phyloP scores from a whole-genome alignment of 2,888 invertebrate genomes.

The Amphipyra berbera region DNA sequence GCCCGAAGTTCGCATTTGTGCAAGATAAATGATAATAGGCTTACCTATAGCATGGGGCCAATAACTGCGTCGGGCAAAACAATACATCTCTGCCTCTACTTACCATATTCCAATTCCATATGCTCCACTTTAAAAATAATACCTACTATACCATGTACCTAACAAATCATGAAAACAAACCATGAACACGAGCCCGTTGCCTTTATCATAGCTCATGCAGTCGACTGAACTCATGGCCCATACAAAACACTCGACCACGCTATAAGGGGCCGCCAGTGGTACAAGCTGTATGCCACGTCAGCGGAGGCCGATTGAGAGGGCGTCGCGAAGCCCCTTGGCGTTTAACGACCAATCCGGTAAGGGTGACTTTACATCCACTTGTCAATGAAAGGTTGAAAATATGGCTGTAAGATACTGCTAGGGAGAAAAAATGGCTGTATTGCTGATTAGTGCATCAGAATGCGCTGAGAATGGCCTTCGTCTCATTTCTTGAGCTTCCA shows the following conservation, averaged over 20 bases:
- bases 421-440: neutral
- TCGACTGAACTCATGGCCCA: slow-evolving; percentile 37
- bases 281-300: slow-evolving; percentile 44
- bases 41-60: no score
- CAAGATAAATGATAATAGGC: no score
- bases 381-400: slow-evolving; percentile 47
- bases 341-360: slow-evolving; percentile 57
- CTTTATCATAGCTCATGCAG: slow-evolving; percentile 20
- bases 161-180: slow-evolving; percentile 1
- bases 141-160: neutral
- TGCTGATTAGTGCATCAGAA: neutral
- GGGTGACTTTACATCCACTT: slow-evolving; percentile 40
- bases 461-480: no score
- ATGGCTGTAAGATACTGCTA: slow-evolving; percentile 3
- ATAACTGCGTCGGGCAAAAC: no score
- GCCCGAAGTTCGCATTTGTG: no score
- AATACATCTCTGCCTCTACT: no score
- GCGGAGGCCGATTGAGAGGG: slow-evolving; percentile 62
- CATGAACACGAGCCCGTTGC: slow-evolving; percentile 1
- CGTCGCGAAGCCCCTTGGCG: slow-evolving; percentile 59
- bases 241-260: slow-evolving; percentile 54
- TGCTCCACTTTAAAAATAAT: neutral
- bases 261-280: slow-evolving; percentile 64
- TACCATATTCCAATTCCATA: no score
- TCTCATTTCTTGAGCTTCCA: no score